phyloP scores from a whole-genome alignment of 1,140 invertebrate genomes.

The Drosophila persimilis region DNA sequence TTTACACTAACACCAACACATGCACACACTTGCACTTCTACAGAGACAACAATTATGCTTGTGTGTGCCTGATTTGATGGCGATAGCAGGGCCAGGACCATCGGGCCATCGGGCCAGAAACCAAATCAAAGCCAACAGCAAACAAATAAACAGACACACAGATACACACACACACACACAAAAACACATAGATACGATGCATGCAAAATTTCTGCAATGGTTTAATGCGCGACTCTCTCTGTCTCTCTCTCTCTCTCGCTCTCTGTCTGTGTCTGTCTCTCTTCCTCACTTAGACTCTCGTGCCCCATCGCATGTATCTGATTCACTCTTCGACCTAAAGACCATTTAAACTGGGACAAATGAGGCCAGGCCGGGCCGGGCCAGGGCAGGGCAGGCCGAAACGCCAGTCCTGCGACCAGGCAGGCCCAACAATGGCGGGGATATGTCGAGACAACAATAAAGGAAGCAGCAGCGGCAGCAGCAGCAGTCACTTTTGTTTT shows the following conservation, averaged over 20 bases:
- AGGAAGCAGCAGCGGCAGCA: background rate
- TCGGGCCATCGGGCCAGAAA: slow-evolving; percentile 57
- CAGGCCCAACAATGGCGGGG: slow-evolving; percentile 54
- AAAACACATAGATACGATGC: slow-evolving; percentile 18
- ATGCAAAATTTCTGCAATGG: slow-evolving; percentile 64
- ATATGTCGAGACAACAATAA: background rate
- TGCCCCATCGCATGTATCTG: background rate
- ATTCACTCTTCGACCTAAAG: slow-evolving; percentile 59
- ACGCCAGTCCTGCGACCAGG: slow-evolving; percentile 30
- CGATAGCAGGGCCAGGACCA: slow-evolving; percentile 49
- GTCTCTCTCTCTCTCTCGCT: too few species aligned
- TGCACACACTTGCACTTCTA: slow-evolving; percentile 13
- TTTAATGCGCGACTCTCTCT: slow-evolving; percentile 59
- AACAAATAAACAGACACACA: slow-evolving; percentile 65
- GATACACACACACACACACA: background rate
- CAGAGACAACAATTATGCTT: slow-evolving; percentile 40
- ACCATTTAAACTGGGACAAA: slow-evolving; percentile 76
- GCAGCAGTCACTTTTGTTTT: slow-evolving; percentile 72
- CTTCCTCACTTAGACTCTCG: too few species aligned
- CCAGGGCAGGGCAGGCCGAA: slow-evolving; percentile 25
- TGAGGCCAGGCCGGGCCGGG: slow-evolving; percentile 31
- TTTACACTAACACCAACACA: slow-evolving; percentile 48
- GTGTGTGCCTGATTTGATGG: slow-evolving; percentile 65
- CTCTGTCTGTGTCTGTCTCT: too few species aligned
- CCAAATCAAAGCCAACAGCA: slow-evolving; percentile 62